These are phyloP conservation scores for Trogon melanurus DNA, from an alignment of 2,113 vertebrate species.

Conservation along the genomic window DNA sequence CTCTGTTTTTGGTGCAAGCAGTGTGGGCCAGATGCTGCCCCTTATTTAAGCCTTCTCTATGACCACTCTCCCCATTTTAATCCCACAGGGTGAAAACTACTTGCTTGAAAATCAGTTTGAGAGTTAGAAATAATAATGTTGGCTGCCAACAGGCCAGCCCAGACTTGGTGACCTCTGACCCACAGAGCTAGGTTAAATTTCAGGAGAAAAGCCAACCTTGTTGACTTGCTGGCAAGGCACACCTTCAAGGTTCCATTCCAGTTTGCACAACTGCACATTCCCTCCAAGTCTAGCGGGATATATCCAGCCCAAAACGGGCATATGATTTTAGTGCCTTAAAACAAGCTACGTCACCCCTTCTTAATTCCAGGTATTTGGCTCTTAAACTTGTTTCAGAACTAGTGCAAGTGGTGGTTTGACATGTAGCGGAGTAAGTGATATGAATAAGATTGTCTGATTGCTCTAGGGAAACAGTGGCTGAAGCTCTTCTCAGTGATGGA, in stretches of 20 bases:
- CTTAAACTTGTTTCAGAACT: neutral
- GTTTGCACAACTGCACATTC: neutral
- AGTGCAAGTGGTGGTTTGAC: neutral
- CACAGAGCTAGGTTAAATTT: neutral
- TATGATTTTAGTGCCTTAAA: neutral
- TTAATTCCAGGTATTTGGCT: neutral
- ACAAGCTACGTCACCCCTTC: neutral
- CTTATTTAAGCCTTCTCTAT: neutral
- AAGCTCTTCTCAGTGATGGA: slow-evolving; percentile 87
- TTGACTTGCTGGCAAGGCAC: neutral
- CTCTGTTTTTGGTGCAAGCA: neutral
- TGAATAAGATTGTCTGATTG: slow-evolving; percentile 1
- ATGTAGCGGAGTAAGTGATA: neutral
- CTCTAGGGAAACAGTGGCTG: slow-evolving; percentile 77
- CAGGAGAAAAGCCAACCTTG: neutral
- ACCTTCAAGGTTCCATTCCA: neutral
- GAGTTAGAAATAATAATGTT: neutral
- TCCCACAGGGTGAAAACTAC: neutral
- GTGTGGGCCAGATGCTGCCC: neutral
- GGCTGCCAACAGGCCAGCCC: neutral
- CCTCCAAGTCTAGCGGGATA: neutral
- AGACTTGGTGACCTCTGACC: neutral
- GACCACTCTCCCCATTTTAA: neutral
- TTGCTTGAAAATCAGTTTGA: neutral
- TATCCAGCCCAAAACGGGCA: neutral